A percentile compares a stretch with the other conserved stretches of the same genome.
These are phyloP conservation scores for Drosophila pachea DNA, from an alignment of 1,140 invertebrate species.

Conservation along the genomic window DNA sequence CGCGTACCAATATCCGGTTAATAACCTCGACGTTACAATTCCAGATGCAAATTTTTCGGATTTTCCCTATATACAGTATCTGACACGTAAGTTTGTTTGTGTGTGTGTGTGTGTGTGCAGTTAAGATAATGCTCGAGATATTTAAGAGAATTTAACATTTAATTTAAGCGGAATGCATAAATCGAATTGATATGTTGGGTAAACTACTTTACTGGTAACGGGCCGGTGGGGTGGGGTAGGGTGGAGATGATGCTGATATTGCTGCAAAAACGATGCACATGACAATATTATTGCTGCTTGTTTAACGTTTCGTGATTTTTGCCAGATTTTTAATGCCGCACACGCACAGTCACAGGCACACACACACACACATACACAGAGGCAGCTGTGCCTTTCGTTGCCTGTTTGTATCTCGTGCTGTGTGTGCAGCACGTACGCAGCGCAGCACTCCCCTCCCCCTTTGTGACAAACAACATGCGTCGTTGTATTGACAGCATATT, in stretches of 20 bases:
- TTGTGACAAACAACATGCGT: constrained; percentile 62
- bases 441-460: constrained; percentile 39
- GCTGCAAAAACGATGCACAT: constrained; percentile 53
- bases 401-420: constrained; percentile 38
- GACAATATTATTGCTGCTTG: constrained; percentile 75
- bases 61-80: constrained; percentile 84
- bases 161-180: constrained; percentile 62
- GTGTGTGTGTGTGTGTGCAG: neutral
- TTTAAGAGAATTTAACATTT: constrained; percentile 39
- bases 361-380: constrained; percentile 3
- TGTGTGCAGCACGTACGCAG: constrained; percentile 57
- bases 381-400: constrained; percentile 6
- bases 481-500: constrained; percentile 76
- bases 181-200: constrained; percentile 75
- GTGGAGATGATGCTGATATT: neutral
- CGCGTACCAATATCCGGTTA: constrained; percentile 17
- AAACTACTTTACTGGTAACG: constrained; percentile 61
- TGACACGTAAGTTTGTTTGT: constrained; percentile 82
- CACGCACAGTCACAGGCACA: constrained; percentile 35
- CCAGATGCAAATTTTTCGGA: constrained; percentile 83
- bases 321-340: constrained; percentile 72
- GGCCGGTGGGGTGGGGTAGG: neutral
- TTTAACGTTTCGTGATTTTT: constrained; percentile 77
- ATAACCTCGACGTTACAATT: constrained; percentile 74
- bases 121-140: constrained; percentile 14